Evolutionary conservation across 2,888 invertebrate genomes (phyloP), one percentile per base, ranked within the genome.

Genomic region (Drosophila demipolita): DNA sequence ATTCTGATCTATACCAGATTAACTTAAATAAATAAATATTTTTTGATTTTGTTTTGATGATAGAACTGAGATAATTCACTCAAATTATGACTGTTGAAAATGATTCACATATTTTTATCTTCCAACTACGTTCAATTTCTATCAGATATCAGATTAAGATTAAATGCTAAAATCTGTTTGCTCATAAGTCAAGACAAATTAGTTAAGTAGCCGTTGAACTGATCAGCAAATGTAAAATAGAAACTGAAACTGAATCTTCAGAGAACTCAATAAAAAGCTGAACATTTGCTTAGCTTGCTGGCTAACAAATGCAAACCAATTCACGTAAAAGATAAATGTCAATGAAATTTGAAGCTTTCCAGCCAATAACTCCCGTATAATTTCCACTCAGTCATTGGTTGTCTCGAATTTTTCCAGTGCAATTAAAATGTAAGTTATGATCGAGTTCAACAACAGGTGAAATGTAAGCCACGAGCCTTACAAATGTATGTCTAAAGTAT

Each of bases 391-490:
- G 69, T 78, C 50, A 58, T 62, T 52, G 63, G 35, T 61, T 67
- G 38, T 76, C 68, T 62, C 64, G 52, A 69, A 36, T 76, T 73
- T 54, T 79, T 73, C 49, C 65, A 64, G 64, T 58, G 68, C 79
- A 82, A 75, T 87, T 81, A 88, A 79, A 64, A 67, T 73, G 69
- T 72, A 59, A 86, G 71, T 79, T 77, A 82, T 85, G 79, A 79
- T 55, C 70, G 57, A 70, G 9, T 58, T 55, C 68, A 42, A 33
- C 60, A 71, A 35, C 87, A 83, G 83, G 82, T 83, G 83, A 81
- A 83, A 83, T 83, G 83, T 73, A 74, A 86, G 73, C 73, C 74
- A 61, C 36, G 35, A 77, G 66, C 63, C 49, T 49, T 33, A 59
- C 32, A 20, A 12, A 38, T 55, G 53, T 38, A 15, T 57, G 29